Evolutionary conservation across 2,113 vertebrate genomes (phyloP).

Genomic region (Syngnathoides biaculeatus): DNA sequence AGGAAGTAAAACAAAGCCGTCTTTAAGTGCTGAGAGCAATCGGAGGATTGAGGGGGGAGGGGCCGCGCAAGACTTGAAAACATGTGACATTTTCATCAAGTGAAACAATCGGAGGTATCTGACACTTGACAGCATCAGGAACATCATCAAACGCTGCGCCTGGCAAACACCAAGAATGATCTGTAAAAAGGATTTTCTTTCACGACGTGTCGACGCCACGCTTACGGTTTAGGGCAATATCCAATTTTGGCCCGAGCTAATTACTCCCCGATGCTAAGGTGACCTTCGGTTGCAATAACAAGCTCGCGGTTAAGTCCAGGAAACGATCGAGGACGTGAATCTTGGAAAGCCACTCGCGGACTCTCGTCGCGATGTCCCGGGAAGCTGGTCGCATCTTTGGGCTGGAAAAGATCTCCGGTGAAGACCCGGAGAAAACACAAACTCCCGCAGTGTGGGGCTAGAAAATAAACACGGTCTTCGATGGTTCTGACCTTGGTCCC

Average conservation of each 20-base stretch:
- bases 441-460: background rate
- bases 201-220: background rate
- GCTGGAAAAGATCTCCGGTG: background rate
- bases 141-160: background rate
- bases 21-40: conserved; percentile 46
- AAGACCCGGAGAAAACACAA: too few species aligned
- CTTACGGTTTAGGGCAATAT: background rate
- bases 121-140: background rate
- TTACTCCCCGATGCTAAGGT: conserved; percentile 10
- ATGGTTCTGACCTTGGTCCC: background rate
- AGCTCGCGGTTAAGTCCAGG: conserved; percentile 3
- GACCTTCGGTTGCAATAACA: conserved; percentile 3
- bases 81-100: background rate
- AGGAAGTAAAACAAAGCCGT: conserved; percentile 41
- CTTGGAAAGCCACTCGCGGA: background rate
- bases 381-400: background rate
- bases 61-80: background rate
- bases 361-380: background rate
- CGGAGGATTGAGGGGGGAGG: conserved; percentile 11
- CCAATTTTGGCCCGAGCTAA: background rate
- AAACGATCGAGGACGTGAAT: conserved; percentile 3
- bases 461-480: background rate
- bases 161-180: background rate
- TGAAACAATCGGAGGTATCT: background rate
- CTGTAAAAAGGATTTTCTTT: background rate